Evolutionary conservation across 2,888 invertebrate genomes (phyloP), one percentile per base, ranked within the genome.

Genomic region (Epirrita christyi): DNA sequence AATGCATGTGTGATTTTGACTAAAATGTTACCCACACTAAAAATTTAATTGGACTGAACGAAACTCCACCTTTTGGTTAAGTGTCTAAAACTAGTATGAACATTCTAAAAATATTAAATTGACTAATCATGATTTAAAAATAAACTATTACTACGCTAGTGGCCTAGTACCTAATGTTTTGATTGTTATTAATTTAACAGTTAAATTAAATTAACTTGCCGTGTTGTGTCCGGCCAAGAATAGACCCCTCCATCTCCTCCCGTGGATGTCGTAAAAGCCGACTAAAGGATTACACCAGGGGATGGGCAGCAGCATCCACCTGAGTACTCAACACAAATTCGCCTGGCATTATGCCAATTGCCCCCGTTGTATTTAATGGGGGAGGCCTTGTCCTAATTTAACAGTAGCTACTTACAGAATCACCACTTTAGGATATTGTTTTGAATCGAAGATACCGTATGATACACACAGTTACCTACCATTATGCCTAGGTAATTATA

Each of bases 61-160:
- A 64, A 53, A 60, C 51, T 62, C 68, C 68, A 68, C 68, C 68
- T 65, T 65, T 66, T 68, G 66, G 64, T 58, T 63, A n/a, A 59
- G 47, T 55, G 38, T 49, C 49, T 44, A 55, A 37, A 29, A 37
- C 46, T 54, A 37, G 50, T 52, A 21, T 46, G 45, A 14, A 32
- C 36, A 15, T 45, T 49, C 40, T 36, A 46, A 14, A 38, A 44
- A 43, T 42, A 29, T 38, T 38, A 45, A 8, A 32, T 32, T 21
- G 21, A 3, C 14, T 14, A 40, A 40, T 5, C 40, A 40, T 15
- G 8, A 7, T 40, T 36, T 32, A 32, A 6, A n/a, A n/a, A 36
- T 21, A 21, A 21, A 4, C 21, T 21, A 2, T 21, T 21, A 21
- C 21, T 21, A 21, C 21, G 21, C 21, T 21, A 11, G 6, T 38